Evolutionary conservation across 2,888 invertebrate genomes (phyloP).

Genomic region (Eupithecia dodoneata): DNA sequence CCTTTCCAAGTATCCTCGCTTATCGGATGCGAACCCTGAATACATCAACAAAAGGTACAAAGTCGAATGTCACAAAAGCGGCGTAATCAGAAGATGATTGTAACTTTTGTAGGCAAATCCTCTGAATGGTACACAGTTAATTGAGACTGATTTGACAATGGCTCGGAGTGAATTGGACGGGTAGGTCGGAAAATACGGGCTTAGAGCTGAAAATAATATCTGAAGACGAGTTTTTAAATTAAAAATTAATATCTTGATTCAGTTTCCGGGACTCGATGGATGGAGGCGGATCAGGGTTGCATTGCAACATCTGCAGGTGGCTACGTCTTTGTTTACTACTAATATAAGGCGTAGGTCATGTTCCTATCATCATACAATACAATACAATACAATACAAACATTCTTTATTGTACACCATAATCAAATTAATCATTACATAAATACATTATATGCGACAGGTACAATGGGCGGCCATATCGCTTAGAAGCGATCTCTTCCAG

Average conservation of each 20-base stretch:
- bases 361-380: too few species aligned
- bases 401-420: too few species aligned
- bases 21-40: slow-evolving; percentile 49
- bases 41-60: slow-evolving; percentile 40
- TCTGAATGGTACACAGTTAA: slow-evolving; percentile 53
- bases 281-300: background rate
- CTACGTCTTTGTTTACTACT: too few species aligned
- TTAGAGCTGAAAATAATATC: background rate
- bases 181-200: slow-evolving; percentile 5
- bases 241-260: background rate
- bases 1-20: slow-evolving; percentile 32
- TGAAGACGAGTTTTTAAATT: background rate
- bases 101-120: slow-evolving; percentile 58
- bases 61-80: slow-evolving; percentile 42
- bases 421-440: too few species aligned
- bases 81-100: slow-evolving; percentile 51
- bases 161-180: slow-evolving; percentile 16
- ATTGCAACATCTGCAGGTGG: too few species aligned
- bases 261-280: background rate
- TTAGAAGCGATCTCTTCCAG: too few species aligned
- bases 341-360: too few species aligned
- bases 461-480: too few species aligned
- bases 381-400: too few species aligned
- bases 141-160: slow-evolving; percentile 56
- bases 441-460: too few species aligned